Conservation (phyloP, 2,113 vertebrate genomes). For the Anolis sagrei region DNA sequence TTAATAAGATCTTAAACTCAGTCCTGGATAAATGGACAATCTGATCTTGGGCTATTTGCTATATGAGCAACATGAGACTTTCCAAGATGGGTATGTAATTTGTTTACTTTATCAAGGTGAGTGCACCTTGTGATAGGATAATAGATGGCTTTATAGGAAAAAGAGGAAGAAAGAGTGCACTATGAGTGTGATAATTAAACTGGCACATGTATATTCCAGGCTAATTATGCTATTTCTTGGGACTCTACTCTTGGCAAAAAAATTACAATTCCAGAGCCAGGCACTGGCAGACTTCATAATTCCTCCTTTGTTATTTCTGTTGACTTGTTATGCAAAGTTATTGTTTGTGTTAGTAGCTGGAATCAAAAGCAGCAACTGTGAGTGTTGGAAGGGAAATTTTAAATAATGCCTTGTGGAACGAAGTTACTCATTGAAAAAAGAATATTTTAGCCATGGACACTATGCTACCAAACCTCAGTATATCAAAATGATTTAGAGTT, state of each 20-base stretch:
- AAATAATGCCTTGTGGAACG: not conserved
- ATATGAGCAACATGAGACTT: constrained; percentile 22
- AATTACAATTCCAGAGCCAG: constrained; percentile 27
- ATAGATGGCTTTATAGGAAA: not conserved
- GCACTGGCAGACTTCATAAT: constrained; percentile 39
- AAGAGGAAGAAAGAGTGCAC: constrained; percentile 6
- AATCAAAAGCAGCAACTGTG: not conserved
- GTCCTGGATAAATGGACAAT: too few relatives aligned
- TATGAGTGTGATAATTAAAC: constrained; percentile 40
- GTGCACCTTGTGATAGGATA: constrained; percentile 27
- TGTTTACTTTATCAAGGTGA: constrained; percentile 48
- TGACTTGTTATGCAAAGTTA: constrained; percentile 43
- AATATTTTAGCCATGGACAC: not conserved
- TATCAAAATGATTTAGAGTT: not conserved
- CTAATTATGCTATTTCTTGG: constrained; percentile 34
- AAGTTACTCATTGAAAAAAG: constrained; percentile 2
- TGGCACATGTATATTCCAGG: not conserved
- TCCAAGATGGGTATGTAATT: not conserved
- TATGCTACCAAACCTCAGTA: not conserved
- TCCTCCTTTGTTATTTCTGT: constrained; percentile 47
- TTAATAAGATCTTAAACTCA: too few relatives aligned
- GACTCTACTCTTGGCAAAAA: constrained; percentile 58
- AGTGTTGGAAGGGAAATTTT: not conserved
- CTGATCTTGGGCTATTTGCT: not conserved
- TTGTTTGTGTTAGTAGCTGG: constrained; percentile 44